Percentiles rank a stretch among this genome's conserved stretches.
phyloP scores from a whole-genome alignment of 1,140 invertebrate genomes.

The Heliothis subflexa region DNA sequence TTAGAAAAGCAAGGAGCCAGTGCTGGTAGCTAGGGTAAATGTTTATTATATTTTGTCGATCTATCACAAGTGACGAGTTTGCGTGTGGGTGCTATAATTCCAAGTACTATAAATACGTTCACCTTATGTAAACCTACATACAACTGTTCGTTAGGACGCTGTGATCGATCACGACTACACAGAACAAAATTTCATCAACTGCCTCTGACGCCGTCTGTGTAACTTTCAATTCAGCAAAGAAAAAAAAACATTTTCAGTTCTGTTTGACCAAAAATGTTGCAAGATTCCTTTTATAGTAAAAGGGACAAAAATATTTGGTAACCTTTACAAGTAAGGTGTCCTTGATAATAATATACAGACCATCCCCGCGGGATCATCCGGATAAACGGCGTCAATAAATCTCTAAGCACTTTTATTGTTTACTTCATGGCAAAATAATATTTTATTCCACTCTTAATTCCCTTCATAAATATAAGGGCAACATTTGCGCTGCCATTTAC shows the following conservation, averaged over 20 bases:
- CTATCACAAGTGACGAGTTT: conserved; percentile 44
- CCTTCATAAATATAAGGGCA: conserved; percentile 41
- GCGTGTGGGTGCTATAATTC: conserved; percentile 7
- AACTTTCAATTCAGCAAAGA: conserved; percentile 30
- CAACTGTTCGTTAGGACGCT: conserved; percentile 23
- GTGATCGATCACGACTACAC: conserved; percentile 42
- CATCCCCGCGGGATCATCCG: conserved; percentile 57
- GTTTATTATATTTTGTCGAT: conserved; percentile 22
- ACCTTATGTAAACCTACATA: neutral
- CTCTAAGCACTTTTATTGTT: conserved; percentile 61
- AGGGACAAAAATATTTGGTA: neutral
- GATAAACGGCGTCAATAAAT: conserved; percentile 62
- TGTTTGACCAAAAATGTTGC: conserved; percentile 18
- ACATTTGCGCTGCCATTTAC: conserved; percentile 46
- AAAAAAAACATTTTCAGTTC: conserved; percentile 16
- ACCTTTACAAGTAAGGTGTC: conserved; percentile 38
- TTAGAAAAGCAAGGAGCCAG: neutral
- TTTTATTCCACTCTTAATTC: conserved; percentile 54
- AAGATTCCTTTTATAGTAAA: conserved; percentile 7
- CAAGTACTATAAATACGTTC: neutral
- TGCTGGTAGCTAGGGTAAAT: neutral
- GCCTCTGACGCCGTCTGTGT: conserved; percentile 13
- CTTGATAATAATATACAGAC: conserved; percentile 59
- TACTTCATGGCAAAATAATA: conserved; percentile 52
- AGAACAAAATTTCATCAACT: conserved; percentile 26